phyloP scores from a whole-genome alignment of 2,797 vertebrate species.

The Hafferia zeledoni region DNA sequence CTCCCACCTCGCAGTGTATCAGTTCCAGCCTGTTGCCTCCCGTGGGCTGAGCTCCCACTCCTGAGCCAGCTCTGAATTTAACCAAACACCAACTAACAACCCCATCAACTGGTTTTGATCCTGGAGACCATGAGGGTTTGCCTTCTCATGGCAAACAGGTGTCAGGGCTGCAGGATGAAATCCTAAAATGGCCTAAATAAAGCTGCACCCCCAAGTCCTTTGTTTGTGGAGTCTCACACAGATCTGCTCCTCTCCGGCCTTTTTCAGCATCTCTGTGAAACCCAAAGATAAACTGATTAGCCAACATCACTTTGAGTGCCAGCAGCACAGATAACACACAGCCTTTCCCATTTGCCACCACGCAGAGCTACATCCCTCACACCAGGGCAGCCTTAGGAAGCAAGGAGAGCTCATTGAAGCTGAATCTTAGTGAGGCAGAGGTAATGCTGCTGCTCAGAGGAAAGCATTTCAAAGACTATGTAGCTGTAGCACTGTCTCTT shows the following conservation, averaged over 20 bases:
- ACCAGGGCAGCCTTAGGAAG: neutral
- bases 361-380: neutral
- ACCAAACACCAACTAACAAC: neutral
- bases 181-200: neutral
- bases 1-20: fast-evolving
- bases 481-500: neutral
- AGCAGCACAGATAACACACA: neutral
- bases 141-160: neutral
- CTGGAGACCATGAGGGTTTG: neutral
- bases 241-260: neutral
- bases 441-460: neutral
- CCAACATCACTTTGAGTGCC: constrained; percentile 11
- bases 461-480: neutral
- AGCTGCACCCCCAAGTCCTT: neutral
- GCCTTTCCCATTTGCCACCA: constrained; percentile 9
- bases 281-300: constrained; percentile 56
- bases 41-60: neutral
- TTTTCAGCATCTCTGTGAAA: constrained; percentile 20
- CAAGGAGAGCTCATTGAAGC: neutral
- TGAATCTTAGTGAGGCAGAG: neutral
- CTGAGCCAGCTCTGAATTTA: neutral
- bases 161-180: neutral
- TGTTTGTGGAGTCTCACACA: neutral
- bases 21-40: neutral
- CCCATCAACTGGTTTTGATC: neutral